Percentiles rank a stretch among this genome's conserved stretches.
These are phyloP conservation scores for Spodoptera littoralis DNA, from an alignment of 2,888 invertebrate genomes.

Conservation along the genomic window DNA sequence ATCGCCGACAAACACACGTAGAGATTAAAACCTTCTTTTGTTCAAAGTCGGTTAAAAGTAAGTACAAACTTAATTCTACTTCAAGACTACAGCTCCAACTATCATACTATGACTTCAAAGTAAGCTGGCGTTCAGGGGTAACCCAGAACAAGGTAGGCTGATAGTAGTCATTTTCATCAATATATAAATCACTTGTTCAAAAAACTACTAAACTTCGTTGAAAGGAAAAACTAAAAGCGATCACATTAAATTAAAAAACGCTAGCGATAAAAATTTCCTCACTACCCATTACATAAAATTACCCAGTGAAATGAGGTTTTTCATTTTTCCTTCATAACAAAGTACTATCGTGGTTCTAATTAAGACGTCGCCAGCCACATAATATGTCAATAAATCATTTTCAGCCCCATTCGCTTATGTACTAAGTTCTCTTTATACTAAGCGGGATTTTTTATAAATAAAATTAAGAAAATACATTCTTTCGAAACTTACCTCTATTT, in stretches of 20 bases:
- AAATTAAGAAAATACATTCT: too few relatives aligned
- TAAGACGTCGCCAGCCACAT: constrained; percentile 71
- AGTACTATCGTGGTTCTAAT: constrained; percentile 64
- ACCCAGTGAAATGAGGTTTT: constrained; percentile 38
- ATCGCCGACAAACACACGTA: too few relatives aligned
- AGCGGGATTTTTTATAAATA: constrained; percentile 15
- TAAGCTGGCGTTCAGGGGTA: too few relatives aligned
- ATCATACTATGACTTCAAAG: too few relatives aligned
- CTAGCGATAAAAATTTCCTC: constrained; percentile 5
- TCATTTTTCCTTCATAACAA: constrained; percentile 32
- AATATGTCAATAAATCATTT: constrained; percentile 73
- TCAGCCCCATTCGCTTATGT: constrained; percentile 64
- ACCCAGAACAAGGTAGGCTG: too few relatives aligned
- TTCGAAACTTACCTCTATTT: too few relatives aligned
- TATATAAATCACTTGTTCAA: neutral
- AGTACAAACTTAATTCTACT: too few relatives aligned
- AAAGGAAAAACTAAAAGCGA: too few relatives aligned
- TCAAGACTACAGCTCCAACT: too few relatives aligned
- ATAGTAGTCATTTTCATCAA: constrained; percentile 6
- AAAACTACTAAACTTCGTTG: too few relatives aligned
- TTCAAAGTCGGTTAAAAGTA: too few relatives aligned
- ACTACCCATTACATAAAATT: constrained; percentile 28
- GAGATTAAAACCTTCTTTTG: too few relatives aligned
- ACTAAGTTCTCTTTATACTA: constrained; percentile 32
- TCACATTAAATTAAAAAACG: neutral